phyloP scores from a whole-genome alignment of 2,113 vertebrate species.

The Mus spicilegus region DNA sequence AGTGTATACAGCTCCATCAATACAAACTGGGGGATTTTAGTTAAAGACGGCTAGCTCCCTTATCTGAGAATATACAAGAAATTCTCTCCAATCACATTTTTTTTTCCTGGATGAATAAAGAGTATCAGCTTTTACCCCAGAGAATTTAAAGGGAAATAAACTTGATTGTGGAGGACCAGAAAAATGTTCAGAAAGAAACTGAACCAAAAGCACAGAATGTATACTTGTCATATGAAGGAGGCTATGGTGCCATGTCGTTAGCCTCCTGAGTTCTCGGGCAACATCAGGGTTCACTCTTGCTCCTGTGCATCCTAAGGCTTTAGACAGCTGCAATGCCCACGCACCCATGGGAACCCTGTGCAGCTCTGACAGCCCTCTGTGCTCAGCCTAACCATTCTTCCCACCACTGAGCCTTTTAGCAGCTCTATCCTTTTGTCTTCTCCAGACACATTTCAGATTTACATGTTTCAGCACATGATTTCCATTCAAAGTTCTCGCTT shows the following conservation, averaged over 20 bases:
- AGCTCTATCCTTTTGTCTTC: not conserved
- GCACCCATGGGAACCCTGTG: not conserved
- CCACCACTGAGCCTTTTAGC: not conserved
- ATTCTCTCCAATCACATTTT: not conserved
- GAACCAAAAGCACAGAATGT: not conserved
- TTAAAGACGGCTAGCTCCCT: conserved; percentile 32
- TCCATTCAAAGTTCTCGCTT: not conserved
- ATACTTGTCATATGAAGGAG: not conserved
- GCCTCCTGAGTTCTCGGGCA: not conserved
- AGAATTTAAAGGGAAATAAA: not conserved
- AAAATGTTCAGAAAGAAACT: not conserved
- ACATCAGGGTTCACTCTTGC: not conserved
- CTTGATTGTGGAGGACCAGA: not conserved
- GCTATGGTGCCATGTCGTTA: not conserved
- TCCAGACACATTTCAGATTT: not conserved
- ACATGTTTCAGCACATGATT: not conserved
- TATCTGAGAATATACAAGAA: not conserved
- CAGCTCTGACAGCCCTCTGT: not conserved
- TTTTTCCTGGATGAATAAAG: not conserved
- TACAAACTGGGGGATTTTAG: not conserved
- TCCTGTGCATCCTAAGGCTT: not conserved
- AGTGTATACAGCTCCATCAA: not conserved
- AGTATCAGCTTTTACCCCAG: conserved; percentile 10
- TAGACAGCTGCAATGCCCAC: not conserved
- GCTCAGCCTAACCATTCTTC: not conserved